phyloP scores from a whole-genome alignment of 2,113 vertebrate species.

The Redunca redunca region DNA sequence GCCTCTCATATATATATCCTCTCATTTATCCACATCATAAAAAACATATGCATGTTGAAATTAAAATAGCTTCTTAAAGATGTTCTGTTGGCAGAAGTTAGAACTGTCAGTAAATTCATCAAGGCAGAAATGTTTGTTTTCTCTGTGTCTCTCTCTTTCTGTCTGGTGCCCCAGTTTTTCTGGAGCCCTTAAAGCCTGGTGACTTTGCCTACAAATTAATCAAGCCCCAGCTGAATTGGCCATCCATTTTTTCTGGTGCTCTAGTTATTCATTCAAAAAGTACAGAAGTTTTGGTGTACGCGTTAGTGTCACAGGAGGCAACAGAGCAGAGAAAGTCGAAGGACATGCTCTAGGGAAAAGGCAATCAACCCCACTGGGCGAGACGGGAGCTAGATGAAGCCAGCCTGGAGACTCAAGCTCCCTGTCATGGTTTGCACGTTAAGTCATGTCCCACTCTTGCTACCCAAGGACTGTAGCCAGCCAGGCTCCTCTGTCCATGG shows the following conservation, averaged over 20 bases:
- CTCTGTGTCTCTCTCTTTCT: background rate
- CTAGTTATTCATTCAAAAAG: background rate
- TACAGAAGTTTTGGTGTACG: background rate
- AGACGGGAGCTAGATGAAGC: background rate
- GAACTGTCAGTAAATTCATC: background rate
- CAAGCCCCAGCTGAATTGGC: background rate
- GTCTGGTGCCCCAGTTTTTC: background rate
- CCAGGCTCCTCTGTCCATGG: background rate
- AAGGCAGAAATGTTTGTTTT: background rate
- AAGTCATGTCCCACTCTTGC: background rate
- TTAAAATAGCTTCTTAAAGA: background rate
- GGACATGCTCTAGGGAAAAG: background rate
- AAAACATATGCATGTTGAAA: background rate
- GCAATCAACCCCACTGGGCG: background rate
- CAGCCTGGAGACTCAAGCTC: background rate
- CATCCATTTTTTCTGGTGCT: background rate
- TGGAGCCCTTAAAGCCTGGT: background rate
- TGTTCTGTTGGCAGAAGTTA: background rate
- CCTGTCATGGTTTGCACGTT: fast-evolving
- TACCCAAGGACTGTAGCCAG: background rate
- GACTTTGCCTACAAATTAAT: background rate
- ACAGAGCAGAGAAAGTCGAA: background rate
- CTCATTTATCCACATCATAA: background rate
- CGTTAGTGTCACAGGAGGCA: background rate
- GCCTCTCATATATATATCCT: background rate